phyloP scores from a whole-genome alignment of 2,113 vertebrate genomes.

The Gadus chalcogrammus region DNA sequence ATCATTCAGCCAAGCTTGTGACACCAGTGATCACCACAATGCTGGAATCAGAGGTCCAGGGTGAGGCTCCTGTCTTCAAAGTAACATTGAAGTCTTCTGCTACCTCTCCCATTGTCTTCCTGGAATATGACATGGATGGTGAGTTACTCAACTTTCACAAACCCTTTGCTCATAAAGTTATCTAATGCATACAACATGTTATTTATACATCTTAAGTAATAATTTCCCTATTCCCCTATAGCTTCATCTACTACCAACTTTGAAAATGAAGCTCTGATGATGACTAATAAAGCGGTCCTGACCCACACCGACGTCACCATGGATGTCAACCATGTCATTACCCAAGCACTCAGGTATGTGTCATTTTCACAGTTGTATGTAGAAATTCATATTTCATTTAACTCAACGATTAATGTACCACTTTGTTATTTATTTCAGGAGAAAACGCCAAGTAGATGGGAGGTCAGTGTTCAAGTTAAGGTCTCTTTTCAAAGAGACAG shows the following conservation, averaged over 20 bases:
- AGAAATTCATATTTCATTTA: not conserved
- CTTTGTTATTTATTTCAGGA: constrained; percentile 37
- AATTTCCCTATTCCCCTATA: constrained; percentile 46
- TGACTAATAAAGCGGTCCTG: constrained; percentile 63
- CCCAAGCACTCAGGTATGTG: constrained; percentile 12
- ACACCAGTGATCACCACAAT: constrained; percentile 82
- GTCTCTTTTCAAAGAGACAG: not conserved
- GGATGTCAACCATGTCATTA: constrained; percentile 67
- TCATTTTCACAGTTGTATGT: not conserved
- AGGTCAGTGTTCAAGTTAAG: constrained; percentile 35
- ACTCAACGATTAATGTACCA: not conserved
- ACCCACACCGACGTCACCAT: constrained; percentile 77
- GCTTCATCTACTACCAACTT: constrained; percentile 67
- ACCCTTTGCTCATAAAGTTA: not conserved
- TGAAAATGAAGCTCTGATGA: constrained; percentile 54
- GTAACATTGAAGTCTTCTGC: constrained; percentile 77
- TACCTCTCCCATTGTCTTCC: constrained; percentile 76
- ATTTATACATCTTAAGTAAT: not conserved
- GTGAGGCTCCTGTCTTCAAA: constrained; percentile 67
- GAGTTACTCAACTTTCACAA: constrained; percentile 52
- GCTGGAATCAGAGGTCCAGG: constrained; percentile 69
- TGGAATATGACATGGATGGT: constrained; percentile 87
- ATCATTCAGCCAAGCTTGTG: constrained; percentile 63
- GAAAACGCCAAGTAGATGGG: constrained; percentile 35
- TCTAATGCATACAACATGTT: not conserved